Evolutionary conservation across 1,140 invertebrate genomes (phyloP).

Genomic region (Chymomyza costata): DNA sequence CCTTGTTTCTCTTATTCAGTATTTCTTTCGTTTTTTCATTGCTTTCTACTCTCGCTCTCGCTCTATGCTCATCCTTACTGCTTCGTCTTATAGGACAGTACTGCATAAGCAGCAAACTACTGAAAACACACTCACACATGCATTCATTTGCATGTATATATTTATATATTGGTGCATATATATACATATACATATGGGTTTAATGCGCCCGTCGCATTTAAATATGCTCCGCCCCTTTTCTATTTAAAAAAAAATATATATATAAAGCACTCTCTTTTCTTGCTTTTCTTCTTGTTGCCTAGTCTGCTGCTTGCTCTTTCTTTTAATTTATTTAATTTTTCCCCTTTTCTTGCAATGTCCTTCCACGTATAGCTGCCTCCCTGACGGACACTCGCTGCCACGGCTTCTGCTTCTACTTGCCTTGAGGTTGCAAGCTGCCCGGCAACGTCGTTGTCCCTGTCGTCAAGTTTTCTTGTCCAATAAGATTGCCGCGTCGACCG

Average conservation of each 20-base stretch:
- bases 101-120: conserved; percentile 10
- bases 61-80: conserved; percentile 33
- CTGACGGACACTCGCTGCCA: conserved; percentile 21
- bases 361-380: conserved; percentile 37
- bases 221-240: conserved; percentile 71
- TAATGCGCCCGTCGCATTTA: conserved; percentile 48
- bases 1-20: conserved; percentile 4
- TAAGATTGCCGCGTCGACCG: conserved; percentile 33
- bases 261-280: conserved; percentile 53
- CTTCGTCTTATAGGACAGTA: conserved; percentile 61
- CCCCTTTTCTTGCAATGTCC: background rate
- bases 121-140: too few species aligned
- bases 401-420: conserved; percentile 22
- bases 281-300: conserved; percentile 15
- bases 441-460: too few species aligned
- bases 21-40: conserved; percentile 26
- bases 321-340: conserved; percentile 66
- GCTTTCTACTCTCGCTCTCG: conserved; percentile 9
- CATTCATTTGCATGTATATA: too few species aligned
- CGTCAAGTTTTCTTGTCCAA: conserved; percentile 43
- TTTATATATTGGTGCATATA: too few species aligned
- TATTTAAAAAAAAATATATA: conserved; percentile 73
- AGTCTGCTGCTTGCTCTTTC: conserved; percentile 47
- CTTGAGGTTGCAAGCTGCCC: conserved; percentile 26
- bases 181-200: too few species aligned